Evolutionary conservation across 2,113 vertebrate genomes (phyloP), one percentile per base, ranked within the genome.

Genomic region (Tetrax tetrax): DNA sequence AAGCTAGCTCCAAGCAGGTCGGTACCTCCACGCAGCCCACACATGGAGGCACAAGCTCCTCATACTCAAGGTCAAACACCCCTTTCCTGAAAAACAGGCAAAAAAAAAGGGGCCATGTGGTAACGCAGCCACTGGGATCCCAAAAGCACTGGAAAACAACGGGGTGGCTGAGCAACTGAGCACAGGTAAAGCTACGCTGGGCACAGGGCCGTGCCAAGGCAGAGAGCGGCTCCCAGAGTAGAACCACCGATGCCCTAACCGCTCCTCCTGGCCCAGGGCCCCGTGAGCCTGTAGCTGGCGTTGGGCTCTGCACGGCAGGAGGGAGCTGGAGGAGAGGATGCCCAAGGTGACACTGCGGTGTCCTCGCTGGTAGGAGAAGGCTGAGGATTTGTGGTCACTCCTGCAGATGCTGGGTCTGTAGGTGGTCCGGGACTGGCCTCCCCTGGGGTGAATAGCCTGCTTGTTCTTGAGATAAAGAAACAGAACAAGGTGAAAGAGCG

Each of bases 331-430:
- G 47, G 45, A 88, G 38, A 38, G 75, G 94, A 77, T 43, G 80
- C 60, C 47, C 54, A 45, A 65, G 83, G 80, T 38, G 92, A 83
- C 77, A 25, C 77, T 71, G 64, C 2, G 25, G 68, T 37, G 54
- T 29, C 29, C 71, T 37, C 9, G 5, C 83, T 89, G 69, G 12
- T 91, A 48, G 33, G 17, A 83, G 77, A 93, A 93, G 83, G 86
- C 48, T 89, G 94, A 85, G 63, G 95, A 93, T 92, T 87, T 50
- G 37, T 33, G 92, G 90, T 93, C 89, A 63, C 7, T 91, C 37
- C 20, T 68, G 91, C 56, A 92, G 96, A 93, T 38, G 61, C 82
- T 88, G 70, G 78, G 94, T 90, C 94, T 95, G 97, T 91, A 95
- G 96, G 96, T 97, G 96, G 95, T 95, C 95, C 37, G 13, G 71